These are phyloP conservation scores for Eupleurogrammus muticus DNA, from an alignment of 2,797 vertebrate species.

Conservation along the genomic window DNA sequence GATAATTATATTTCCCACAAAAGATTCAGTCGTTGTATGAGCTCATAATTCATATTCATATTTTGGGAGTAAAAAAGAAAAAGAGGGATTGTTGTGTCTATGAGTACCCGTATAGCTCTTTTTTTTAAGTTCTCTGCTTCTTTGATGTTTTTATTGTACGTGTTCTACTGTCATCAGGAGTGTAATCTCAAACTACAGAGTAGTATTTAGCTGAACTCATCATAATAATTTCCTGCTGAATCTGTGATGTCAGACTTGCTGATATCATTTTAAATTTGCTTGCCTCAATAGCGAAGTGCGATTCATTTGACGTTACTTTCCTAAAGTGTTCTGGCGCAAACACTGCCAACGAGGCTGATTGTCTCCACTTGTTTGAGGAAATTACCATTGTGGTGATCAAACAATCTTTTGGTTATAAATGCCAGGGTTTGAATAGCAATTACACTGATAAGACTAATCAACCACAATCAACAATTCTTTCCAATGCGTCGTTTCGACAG, in stretches of 20 bases:
- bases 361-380: conserved; percentile 3
- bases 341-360: not conserved
- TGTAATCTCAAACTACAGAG: conserved; percentile 18
- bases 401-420: not conserved
- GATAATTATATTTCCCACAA: too few relatives aligned
- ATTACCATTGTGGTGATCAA: conserved; percentile 12
- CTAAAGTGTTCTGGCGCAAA: not conserved
- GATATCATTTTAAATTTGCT: conserved; percentile 1
- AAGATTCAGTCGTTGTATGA: too few relatives aligned
- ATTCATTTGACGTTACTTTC: conserved; percentile 8
- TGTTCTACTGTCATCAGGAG: conserved; percentile 17
- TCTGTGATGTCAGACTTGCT: conserved; percentile 16
- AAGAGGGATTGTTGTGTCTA: too few relatives aligned
- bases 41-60: too few relatives aligned
- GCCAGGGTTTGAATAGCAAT: too few relatives aligned
- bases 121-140: too few relatives aligned
- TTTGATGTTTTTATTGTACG: too few relatives aligned
- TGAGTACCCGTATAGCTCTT: too few relatives aligned
- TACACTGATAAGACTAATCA: too few relatives aligned
- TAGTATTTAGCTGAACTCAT: conserved; percentile 27
- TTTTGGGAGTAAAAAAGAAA: too few relatives aligned
- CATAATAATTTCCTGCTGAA: conserved; percentile 19
- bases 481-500: too few relatives aligned
- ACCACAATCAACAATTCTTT: too few relatives aligned
- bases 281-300: not conserved